A percentile compares a stretch with the other conserved stretches of the same genome.
Evolutionary conservation across 2,888 invertebrate genomes (phyloP).

Genomic region (Zhuqinia jingwanae): DNA sequence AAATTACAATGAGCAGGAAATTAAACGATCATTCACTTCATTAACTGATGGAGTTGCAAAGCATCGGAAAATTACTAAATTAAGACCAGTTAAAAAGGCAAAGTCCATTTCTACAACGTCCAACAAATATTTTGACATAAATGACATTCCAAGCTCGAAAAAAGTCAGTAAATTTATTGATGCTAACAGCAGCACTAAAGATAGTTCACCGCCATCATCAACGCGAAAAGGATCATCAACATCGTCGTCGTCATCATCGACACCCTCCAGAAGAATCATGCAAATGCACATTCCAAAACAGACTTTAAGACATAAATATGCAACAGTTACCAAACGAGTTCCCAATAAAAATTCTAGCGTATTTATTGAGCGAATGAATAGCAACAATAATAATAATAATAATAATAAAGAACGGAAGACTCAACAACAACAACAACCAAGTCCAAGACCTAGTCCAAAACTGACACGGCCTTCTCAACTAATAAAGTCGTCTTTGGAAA

Average conservation of each 20-base stretch:
- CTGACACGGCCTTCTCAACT: constrained; percentile 1
- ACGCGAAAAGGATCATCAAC: neutral
- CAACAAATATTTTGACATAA: constrained; percentile 12
- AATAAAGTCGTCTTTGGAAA: constrained; percentile 5
- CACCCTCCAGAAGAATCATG: neutral
- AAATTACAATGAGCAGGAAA: neutral
- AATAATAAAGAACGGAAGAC: too few species aligned
- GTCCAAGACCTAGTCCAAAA: constrained; percentile 29
- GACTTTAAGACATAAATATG: constrained; percentile 48
- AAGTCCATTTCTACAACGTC: constrained; percentile 16
- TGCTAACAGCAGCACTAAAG: neutral
- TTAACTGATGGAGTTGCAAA: constrained; percentile 56
- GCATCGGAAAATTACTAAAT: constrained; percentile 47
- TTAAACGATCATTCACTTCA: constrained; percentile 30
- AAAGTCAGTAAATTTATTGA: constrained; percentile 15
- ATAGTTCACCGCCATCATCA: neutral
- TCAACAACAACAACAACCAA: neutral
- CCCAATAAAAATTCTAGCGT: constrained; percentile 35
- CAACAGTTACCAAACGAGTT: constrained; percentile 47
- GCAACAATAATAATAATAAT: too few species aligned
- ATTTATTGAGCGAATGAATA: neutral
- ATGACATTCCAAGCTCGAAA: neutral
- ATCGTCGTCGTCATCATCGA: neutral
- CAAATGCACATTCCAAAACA: constrained; percentile 49
- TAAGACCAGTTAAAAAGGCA: neutral